Evolutionary conservation across 2,888 invertebrate species (phyloP).

Genomic region (Lochmaea capreae): DNA sequence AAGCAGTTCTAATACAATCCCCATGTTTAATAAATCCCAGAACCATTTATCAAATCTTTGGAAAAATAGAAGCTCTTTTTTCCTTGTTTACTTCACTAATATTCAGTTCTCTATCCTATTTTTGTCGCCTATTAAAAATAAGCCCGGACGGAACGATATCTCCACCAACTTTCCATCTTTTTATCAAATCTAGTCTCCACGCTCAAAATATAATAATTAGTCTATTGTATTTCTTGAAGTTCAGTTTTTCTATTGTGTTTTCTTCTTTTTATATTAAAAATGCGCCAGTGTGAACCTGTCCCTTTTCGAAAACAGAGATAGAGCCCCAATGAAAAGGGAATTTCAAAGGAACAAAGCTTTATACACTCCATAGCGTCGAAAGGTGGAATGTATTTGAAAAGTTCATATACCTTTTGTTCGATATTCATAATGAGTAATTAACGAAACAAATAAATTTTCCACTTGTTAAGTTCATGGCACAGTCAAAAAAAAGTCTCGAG

Average conservation of each 20-base stretch:
- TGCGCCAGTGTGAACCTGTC: background rate
- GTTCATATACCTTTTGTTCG: slow-evolving; percentile 8
- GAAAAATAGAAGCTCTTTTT: too few relatives aligned
- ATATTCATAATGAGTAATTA: slow-evolving; percentile 8
- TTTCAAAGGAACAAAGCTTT: slow-evolving; percentile 1
- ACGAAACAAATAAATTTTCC: slow-evolving; percentile 8
- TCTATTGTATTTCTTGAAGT: background rate
- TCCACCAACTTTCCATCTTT: too few relatives aligned
- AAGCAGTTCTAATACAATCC: too few relatives aligned
- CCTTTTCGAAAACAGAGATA: background rate
- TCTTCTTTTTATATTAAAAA: background rate
- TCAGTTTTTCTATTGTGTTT: background rate
- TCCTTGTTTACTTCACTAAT: too few relatives aligned
- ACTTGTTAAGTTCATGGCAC: background rate
- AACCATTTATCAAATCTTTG: too few relatives aligned
- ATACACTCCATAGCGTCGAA: background rate
- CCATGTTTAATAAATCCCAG: too few relatives aligned
- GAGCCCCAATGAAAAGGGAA: background rate
- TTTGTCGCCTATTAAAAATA: too few relatives aligned
- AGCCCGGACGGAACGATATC: too few relatives aligned
- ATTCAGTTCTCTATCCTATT: too few relatives aligned
- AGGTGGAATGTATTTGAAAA: slow-evolving; percentile 18
- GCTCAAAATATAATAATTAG: background rate
- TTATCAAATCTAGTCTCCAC: too few relatives aligned
- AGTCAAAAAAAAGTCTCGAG: too few relatives aligned